phyloP scores from a whole-genome alignment of 1,140 invertebrate species.

The Coelopa frigida region DNA sequence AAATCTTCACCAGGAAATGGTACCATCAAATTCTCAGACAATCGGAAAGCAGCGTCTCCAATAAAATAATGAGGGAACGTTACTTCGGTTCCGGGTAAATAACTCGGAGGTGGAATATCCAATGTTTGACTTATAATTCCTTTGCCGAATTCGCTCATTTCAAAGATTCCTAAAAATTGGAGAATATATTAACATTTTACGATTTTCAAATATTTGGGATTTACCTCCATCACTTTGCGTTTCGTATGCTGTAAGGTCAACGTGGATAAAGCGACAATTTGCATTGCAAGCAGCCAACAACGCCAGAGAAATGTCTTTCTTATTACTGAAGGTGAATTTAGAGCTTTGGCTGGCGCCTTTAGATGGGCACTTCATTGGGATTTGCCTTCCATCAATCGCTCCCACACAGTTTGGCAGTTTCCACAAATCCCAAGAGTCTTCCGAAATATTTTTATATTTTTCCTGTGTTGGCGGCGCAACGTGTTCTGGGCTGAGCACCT shows the following conservation, averaged over 20 bases:
- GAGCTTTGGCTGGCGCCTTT: slow-evolving; percentile 34
- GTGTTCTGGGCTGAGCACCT: no score
- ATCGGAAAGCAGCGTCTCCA: slow-evolving; percentile 47
- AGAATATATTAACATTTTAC: neutral
- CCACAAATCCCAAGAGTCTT: slow-evolving; percentile 29
- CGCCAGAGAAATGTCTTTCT: neutral
- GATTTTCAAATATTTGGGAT: neutral
- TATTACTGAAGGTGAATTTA: slow-evolving; percentile 46
- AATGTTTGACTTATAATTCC: slow-evolving; percentile 17
- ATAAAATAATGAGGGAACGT: slow-evolving; percentile 38
- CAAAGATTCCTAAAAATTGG: neutral
- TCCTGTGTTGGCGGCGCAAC: no score
- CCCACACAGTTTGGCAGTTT: slow-evolving; percentile 45
- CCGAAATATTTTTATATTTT: slow-evolving; percentile 18
- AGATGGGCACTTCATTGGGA: slow-evolving; percentile 30
- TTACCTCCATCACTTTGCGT: neutral
- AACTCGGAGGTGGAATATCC: slow-evolving; percentile 25
- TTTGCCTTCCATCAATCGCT: slow-evolving; percentile 46
- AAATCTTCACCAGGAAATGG: slow-evolving; percentile 40
- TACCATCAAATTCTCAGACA: slow-evolving; percentile 43
- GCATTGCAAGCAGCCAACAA: neutral
- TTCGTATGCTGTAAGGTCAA: neutral
- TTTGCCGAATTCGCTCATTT: neutral
- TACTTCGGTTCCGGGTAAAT: slow-evolving; percentile 20
- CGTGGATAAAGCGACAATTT: neutral